Conservation (phyloP, 37 sponge, comb jelly and placozoan species). For the Beroe forskalii region DNA sequence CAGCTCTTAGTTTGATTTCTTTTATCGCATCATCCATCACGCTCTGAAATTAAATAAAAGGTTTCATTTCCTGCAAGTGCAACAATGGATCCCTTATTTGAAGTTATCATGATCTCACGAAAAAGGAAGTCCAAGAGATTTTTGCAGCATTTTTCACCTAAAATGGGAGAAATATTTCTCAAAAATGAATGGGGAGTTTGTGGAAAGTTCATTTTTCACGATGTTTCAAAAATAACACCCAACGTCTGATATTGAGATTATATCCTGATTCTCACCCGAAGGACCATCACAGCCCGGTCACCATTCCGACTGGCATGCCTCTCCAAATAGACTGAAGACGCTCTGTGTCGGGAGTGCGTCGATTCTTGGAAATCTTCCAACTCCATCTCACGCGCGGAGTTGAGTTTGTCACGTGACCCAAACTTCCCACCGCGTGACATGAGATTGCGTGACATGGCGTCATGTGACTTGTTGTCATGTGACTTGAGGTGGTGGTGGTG, state of each 20-base stretch:
- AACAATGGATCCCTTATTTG: neutral
- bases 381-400: neutral
- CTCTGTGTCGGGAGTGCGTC: neutral
- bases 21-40: neutral
- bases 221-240: too few relatives aligned
- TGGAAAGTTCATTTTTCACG: too few relatives aligned
- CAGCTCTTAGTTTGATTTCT: slow-evolving; percentile 5
- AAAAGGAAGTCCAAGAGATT: too few relatives aligned
- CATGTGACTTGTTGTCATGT: too few relatives aligned
- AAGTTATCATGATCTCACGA: too few relatives aligned
- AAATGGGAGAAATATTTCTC: too few relatives aligned
- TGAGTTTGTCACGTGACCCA: neutral
- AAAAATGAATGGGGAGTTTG: too few relatives aligned
- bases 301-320: neutral
- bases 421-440: neutral
- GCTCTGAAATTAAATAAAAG: neutral
- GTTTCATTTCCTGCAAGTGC: neutral
- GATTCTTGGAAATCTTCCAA: neutral
- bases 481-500: too few relatives aligned
- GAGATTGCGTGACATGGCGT: neutral
- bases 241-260: too few relatives aligned
- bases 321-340: neutral
- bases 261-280: slow-evolving; percentile 16
- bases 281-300: neutral
- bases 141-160: too few relatives aligned